These are phyloP conservation scores for Alauda arvensis DNA, from an alignment of 2,797 vertebrate species.

Conservation along the genomic window DNA sequence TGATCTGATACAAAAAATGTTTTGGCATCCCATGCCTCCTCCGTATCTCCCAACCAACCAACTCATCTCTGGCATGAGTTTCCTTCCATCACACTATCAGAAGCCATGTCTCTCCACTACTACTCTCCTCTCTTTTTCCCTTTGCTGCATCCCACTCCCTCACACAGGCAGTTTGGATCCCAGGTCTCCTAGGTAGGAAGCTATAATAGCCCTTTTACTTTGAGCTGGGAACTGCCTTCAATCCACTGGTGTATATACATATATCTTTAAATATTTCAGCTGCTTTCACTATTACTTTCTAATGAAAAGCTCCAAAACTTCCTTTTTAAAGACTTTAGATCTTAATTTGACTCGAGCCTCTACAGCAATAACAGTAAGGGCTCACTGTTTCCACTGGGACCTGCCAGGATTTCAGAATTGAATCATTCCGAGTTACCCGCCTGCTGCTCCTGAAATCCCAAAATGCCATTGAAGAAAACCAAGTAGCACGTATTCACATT, in stretches of 20 bases:
- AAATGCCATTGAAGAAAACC: not conserved
- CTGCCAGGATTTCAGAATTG: slow-evolving; percentile 1
- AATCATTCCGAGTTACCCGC: not conserved
- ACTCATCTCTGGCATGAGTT: not conserved
- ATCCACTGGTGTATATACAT: not conserved
- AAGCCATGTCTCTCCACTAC: not conserved
- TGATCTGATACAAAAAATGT: not conserved
- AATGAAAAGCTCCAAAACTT: not conserved
- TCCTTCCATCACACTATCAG: not conserved
- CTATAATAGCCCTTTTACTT: not conserved
- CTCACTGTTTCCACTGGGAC: not conserved
- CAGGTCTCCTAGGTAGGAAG: not conserved
- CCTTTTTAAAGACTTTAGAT: not conserved
- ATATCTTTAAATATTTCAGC: not conserved
- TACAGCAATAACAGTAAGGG: not conserved
- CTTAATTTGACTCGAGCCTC: not conserved
- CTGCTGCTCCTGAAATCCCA: not conserved
- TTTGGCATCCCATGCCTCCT: not conserved
- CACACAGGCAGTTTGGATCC: not conserved
- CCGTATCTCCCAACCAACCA: not conserved
- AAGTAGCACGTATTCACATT: not conserved
- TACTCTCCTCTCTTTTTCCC: not conserved
- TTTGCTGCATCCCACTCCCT: not conserved
- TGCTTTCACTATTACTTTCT: not conserved
- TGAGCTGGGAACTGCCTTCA: not conserved